Conservation (phyloP, 2,888 invertebrate genomes). For the Druceiella hillmani region DNA sequence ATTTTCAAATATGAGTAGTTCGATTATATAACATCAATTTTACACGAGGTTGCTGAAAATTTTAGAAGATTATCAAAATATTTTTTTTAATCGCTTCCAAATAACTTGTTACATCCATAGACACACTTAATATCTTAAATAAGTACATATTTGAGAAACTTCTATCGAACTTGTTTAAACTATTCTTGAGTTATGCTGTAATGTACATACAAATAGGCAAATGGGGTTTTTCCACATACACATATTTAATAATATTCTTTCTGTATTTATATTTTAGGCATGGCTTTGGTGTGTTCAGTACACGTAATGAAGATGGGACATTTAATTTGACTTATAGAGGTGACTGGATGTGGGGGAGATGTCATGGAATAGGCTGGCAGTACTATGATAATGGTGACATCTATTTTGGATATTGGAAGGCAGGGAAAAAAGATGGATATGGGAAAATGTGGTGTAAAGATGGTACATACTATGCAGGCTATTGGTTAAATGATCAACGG, state of each 20-base stretch:
- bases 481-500: conserved; percentile 46
- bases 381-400: conserved; percentile 53
- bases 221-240: not conserved
- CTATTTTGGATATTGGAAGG: conserved; percentile 54
- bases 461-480: conserved; percentile 56
- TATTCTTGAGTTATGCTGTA: not conserved
- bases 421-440: conserved; percentile 49
- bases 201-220: not conserved
- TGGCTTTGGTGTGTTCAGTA: conserved; percentile 52
- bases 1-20: no score
- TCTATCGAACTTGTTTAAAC: no score
- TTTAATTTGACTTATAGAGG: conserved; percentile 52
- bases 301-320: conserved; percentile 35
- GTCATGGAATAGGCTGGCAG: conserved; percentile 52
- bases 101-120: no score
- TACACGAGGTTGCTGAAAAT: no score
- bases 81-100: no score
- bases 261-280: conserved; percentile 33
- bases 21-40: no score
- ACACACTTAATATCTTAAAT: no score
- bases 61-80: no score
- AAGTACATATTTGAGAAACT: no score
- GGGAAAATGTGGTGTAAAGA: conserved; percentile 58
- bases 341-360: conserved; percentile 53
- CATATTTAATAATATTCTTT: not conserved